Percentiles rank a stretch among this genome's conserved stretches.
These are phyloP conservation scores for Bubo scandiacus DNA, from an alignment of 2,113 vertebrate species.

Conservation along the genomic window DNA sequence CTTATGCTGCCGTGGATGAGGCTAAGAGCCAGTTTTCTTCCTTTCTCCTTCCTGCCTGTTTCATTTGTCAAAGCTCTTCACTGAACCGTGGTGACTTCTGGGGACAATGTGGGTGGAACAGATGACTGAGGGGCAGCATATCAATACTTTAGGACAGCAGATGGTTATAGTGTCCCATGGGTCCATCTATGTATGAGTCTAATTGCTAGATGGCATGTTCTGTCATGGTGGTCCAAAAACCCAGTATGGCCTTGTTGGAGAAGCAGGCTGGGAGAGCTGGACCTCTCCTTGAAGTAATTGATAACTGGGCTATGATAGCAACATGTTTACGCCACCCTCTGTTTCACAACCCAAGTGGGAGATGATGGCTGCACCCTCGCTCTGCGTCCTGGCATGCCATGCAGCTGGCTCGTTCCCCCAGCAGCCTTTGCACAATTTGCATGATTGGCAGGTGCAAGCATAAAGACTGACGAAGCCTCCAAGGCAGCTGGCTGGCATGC, in stretches of 20 bases:
- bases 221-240: constrained; percentile 18
- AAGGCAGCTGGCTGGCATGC: constrained; percentile 60
- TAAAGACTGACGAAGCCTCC: constrained; percentile 11
- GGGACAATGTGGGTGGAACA: constrained; percentile 11
- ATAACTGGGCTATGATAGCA: not conserved
- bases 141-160: constrained; percentile 44
- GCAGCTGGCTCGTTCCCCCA: constrained; percentile 14
- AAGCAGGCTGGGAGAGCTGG: not conserved
- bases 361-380: not conserved
- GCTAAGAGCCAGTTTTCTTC: constrained; percentile 4
- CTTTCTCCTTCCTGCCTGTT: not conserved
- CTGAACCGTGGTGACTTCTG: constrained; percentile 7
- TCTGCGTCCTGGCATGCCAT: constrained; percentile 37
- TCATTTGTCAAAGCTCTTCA: constrained; percentile 26
- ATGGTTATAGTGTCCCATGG: constrained; percentile 19
- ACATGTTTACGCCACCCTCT: not conserved
- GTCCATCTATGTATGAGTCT: not conserved
- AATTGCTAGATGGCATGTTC: not conserved
- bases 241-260: not conserved
- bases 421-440: constrained; percentile 30
- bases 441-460: constrained; percentile 50
- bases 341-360: not conserved
- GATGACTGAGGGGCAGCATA: constrained; percentile 18
- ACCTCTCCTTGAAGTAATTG: not conserved
- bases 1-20: not conserved